A percentile compares a stretch with the other conserved stretches of the same genome.
These are phyloP conservation scores for Morinoia aosen DNA, from an alignment of 2,888 invertebrate genomes.

Conservation along the genomic window DNA sequence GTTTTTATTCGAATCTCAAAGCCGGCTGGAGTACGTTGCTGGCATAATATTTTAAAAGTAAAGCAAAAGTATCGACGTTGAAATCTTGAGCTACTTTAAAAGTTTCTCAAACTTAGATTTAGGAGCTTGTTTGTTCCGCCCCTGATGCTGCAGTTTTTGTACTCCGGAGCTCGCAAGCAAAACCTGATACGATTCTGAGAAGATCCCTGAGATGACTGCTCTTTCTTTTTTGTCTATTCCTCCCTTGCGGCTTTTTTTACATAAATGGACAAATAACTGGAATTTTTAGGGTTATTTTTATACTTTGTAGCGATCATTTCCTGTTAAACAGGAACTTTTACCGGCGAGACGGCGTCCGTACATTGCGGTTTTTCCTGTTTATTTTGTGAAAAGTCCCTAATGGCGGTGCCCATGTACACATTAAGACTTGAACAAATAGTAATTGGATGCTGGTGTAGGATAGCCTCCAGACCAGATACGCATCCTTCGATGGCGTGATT, in stretches of 20 bases:
- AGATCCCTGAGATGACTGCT: not conserved
- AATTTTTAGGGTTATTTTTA: not conserved
- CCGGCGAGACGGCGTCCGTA: not conserved
- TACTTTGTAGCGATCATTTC: constrained; percentile 17
- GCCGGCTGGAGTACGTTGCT: not conserved
- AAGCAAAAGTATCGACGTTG: not conserved
- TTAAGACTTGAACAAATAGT: not conserved
- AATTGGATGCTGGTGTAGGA: not conserved
- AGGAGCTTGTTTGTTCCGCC: constrained; percentile 36
- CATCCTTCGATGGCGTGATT: no score
- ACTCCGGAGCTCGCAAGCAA: not conserved
- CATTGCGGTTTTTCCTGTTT: not conserved
- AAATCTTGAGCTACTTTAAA: not conserved
- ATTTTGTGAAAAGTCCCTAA: not conserved
- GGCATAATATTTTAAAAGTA: not conserved
- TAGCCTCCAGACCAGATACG: no score
- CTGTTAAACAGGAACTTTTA: not conserved
- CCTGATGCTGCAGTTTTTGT: not conserved
- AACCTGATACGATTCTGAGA: not conserved
- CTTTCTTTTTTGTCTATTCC: not conserved
- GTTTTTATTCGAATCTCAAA: not conserved
- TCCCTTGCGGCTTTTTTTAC: not conserved
- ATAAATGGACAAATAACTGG: not conserved
- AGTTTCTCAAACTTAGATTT: constrained; percentile 20
- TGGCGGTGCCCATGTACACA: not conserved